phyloP scores from a whole-genome alignment of 1,140 invertebrate genomes.

The Mycetomoellerius zeteki region DNA sequence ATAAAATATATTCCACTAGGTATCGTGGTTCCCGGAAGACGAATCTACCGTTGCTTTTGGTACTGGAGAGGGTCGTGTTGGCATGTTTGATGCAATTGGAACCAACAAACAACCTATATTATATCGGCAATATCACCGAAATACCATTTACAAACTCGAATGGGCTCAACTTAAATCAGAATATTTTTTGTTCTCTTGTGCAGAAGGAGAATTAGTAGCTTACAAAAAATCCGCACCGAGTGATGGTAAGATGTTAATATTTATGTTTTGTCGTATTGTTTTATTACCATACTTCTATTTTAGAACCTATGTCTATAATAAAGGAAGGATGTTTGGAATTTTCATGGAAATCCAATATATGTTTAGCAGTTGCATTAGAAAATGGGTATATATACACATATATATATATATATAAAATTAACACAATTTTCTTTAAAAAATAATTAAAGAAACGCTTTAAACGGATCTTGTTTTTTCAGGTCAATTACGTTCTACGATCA shows the following conservation, averaged over 20 bases:
- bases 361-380: slow-evolving; percentile 89
- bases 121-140: slow-evolving; percentile 83
- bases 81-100: slow-evolving; percentile 86
- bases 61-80: slow-evolving; percentile 91
- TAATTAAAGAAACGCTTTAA: slow-evolving; percentile 24
- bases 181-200: slow-evolving; percentile 86
- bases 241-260: slow-evolving; percentile 81
- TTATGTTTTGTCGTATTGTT: neutral
- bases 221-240: slow-evolving; percentile 83
- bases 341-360: slow-evolving; percentile 88
- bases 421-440: neutral
- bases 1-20: slow-evolving; percentile 77
- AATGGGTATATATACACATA: slow-evolving; percentile 85
- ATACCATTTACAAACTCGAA: slow-evolving; percentile 82
- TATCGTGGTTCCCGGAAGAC: slow-evolving; percentile 92
- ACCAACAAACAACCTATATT: slow-evolving; percentile 82
- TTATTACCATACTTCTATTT: slow-evolving; percentile 54
- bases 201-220: slow-evolving; percentile 86
- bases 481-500: slow-evolving; percentile 79
- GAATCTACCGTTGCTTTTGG: slow-evolving; percentile 92
- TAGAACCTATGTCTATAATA: slow-evolving; percentile 75
- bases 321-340: slow-evolving; percentile 87
- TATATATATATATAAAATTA: neutral
- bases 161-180: slow-evolving; percentile 82
- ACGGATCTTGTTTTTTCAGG: slow-evolving; percentile 71